phyloP scores from a whole-genome alignment of 2,888 invertebrate species.

The Hemithea aestivaria region DNA sequence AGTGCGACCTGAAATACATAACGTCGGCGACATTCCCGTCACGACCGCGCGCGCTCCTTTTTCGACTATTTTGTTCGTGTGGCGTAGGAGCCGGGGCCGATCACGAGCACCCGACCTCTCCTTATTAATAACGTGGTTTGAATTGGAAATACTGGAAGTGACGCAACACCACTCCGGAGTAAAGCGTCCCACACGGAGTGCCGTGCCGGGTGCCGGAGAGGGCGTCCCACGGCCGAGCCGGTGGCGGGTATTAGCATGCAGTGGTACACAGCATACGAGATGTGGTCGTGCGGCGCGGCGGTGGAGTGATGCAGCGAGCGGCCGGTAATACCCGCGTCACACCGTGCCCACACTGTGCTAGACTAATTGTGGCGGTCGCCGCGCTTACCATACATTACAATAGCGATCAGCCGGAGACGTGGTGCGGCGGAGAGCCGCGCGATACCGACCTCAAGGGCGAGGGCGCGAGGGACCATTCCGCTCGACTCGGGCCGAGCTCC shows the following conservation, averaged over 20 bases:
- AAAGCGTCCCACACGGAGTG: no score
- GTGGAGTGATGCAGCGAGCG: conserved; percentile 45
- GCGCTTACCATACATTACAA: conserved; percentile 72
- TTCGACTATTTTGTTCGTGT: conserved; percentile 65
- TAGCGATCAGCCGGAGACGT: conserved; percentile 62
- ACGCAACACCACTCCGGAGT: conserved; percentile 18
- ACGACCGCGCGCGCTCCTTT: conserved; percentile 70
- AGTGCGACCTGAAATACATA: conserved; percentile 67
- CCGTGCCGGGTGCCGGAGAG: conserved; percentile 2
- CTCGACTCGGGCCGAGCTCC: conserved; percentile 1
- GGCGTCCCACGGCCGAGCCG: no score
- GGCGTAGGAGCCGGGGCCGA: conserved; percentile 45
- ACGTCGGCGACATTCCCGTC: conserved; percentile 70
- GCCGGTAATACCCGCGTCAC: conserved; percentile 52
- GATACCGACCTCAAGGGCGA: conserved; percentile 31
- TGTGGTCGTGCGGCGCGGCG: conserved; percentile 59
- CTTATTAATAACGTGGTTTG: conserved; percentile 72
- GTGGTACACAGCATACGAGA: conserved; percentile 41
- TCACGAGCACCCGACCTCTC: conserved; percentile 53
- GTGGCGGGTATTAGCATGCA: conserved; percentile 38
- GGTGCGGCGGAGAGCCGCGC: conserved; percentile 6
- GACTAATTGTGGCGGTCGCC: conserved; percentile 68
- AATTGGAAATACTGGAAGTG: conserved; percentile 52
- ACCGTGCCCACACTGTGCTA: conserved; percentile 52
- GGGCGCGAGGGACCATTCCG: conserved; percentile 17